Evolutionary conservation across 2,888 invertebrate species (phyloP).

Genomic region (Ectemnius continuus): DNA sequence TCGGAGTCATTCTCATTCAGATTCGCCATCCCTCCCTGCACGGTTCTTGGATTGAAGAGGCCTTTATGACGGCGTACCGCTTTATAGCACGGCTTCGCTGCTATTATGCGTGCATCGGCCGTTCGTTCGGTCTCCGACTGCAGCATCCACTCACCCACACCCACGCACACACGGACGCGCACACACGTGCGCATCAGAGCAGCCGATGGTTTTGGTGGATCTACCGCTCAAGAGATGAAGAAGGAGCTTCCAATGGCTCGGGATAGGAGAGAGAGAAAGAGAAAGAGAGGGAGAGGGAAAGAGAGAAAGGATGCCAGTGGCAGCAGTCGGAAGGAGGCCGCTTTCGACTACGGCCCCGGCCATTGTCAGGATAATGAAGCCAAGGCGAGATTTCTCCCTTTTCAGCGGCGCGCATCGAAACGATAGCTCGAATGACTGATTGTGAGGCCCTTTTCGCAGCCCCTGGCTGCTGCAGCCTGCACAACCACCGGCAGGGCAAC

Average conservation of each 20-base stretch:
- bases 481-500: slow-evolving; percentile 3
- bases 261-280: not conserved
- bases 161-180: no score
- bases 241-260: not conserved
- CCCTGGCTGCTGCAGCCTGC: no score
- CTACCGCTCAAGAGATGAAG: slow-evolving; percentile 18
- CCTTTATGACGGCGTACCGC: slow-evolving; percentile 72
- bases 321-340: slow-evolving; percentile 37
- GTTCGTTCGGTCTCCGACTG: slow-evolving; percentile 19
- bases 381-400: slow-evolving; percentile 68
- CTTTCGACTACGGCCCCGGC: slow-evolving; percentile 57
- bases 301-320: slow-evolving; percentile 12
- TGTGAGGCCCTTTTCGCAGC: slow-evolving; percentile 29
- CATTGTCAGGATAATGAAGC: slow-evolving; percentile 71
- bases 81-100: slow-evolving; percentile 69
- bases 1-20: slow-evolving; percentile 66
- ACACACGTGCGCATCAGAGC: not conserved
- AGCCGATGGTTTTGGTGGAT: slow-evolving; percentile 41
- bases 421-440: slow-evolving; percentile 61
- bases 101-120: slow-evolving; percentile 74
- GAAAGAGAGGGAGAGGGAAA: not conserved
- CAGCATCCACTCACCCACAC: no score
- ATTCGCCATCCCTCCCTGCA: slow-evolving; percentile 65
- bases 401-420: slow-evolving; percentile 54
- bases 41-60: slow-evolving; percentile 70